phyloP scores from a whole-genome alignment of 2,797 vertebrate species.

The Rhynchotus rufescens region DNA sequence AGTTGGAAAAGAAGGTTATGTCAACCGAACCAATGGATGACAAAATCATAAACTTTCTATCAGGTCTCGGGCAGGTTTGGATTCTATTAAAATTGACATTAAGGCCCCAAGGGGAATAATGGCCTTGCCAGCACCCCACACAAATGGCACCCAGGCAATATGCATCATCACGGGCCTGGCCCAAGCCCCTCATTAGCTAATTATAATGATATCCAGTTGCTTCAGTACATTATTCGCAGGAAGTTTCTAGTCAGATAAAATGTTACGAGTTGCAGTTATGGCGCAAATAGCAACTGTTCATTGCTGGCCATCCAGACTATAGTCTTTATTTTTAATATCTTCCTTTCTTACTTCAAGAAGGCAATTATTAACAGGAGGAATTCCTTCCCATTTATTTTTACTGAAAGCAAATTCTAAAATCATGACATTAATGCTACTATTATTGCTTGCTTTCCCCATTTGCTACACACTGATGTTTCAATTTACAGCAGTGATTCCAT shows the following conservation, averaged over 20 bases:
- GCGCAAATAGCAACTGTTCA: neutral
- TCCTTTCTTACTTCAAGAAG: neutral
- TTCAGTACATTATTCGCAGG: neutral
- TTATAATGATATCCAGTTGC: neutral
- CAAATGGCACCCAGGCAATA: too few relatives aligned
- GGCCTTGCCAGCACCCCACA: neutral
- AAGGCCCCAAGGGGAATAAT: neutral
- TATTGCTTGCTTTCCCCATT: neutral
- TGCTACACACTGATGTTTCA: neutral
- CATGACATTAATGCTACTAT: neutral
- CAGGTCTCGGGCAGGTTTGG: neutral
- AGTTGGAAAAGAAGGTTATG: neutral
- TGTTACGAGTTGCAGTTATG: neutral
- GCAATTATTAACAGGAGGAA: neutral
- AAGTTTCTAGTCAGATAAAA: neutral
- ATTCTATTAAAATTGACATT: neutral
- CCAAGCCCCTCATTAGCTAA: neutral
- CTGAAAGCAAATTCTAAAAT: neutral
- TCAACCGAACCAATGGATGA: neutral
- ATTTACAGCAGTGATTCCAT: neutral
- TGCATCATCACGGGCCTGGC: neutral
- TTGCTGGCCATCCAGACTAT: neutral
- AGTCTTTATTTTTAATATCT: neutral
- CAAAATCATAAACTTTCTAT: neutral
- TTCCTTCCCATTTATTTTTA: neutral